Conservation (phyloP, 2,113 vertebrate genomes). For the Callipepla squamata region DNA sequence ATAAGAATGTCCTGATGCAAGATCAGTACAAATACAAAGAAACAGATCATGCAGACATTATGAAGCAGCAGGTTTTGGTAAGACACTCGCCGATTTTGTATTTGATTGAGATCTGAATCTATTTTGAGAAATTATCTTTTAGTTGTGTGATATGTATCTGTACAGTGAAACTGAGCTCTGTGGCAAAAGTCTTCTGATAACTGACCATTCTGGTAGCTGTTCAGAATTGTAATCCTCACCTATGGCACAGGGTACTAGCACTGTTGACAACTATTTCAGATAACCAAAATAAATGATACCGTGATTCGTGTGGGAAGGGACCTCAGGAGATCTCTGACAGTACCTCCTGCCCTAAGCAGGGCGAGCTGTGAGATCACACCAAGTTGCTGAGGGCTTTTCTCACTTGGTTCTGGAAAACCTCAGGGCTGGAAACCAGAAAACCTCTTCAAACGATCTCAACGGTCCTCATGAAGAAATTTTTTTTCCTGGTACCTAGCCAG, state of each 20-base stretch:
- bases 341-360: neutral
- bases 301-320: neutral
- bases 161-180: constrained; percentile 7
- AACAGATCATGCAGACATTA: constrained; percentile 14
- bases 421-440: neutral
- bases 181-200: constrained; percentile 4
- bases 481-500: neutral
- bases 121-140: neutral
- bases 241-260: neutral
- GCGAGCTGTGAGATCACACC: fast-evolving
- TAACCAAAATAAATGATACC: neutral
- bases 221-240: neutral
- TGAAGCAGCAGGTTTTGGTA: neutral
- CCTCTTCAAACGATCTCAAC: neutral
- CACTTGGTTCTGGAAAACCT: neutral
- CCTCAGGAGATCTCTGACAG: neutral
- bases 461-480: neutral
- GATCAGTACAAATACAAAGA: neutral
- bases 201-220: neutral
- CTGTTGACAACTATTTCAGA: neutral
- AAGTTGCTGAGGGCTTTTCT: neutral
- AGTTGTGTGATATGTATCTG: neutral
- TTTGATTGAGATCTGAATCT: neutral
- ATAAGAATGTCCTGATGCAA: neutral
- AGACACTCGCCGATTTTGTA: neutral